Evolutionary conservation across 2,113 vertebrate genomes (phyloP), one percentile per base, ranked within the genome.

Genomic region (Penelope pileata): DNA sequence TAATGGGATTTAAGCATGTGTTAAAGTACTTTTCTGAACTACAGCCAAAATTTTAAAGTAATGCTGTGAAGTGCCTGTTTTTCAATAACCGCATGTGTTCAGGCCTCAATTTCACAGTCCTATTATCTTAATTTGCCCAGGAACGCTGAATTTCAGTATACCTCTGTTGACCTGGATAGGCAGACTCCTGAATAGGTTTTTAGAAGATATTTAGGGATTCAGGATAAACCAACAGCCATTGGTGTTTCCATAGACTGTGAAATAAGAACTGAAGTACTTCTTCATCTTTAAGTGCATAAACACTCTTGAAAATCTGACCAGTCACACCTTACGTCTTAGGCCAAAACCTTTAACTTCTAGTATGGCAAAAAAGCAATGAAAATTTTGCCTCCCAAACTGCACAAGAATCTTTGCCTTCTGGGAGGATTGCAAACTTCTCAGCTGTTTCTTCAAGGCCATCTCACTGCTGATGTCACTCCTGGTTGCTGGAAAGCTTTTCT

Each of bases 1-100:
- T 90, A 96, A 92, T 79, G 50, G 66, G 8, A 78, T 91, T 85
- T 66, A 79, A 86, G 48, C 7, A 68, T 27, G 27, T 82, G 45
- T 63, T 85, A 60, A 79, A 87, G 58, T 82, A 59, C 13, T 94
- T 76, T 91, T 51, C 81, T 94, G 87, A 95, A 85, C 56, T 60
- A 75, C 40, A 53, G 78, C 81, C 96, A 91, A 91, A 78, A 89
- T 84, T 47, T 72, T 53, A 82, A 89, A 92, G 69, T 4, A 5
- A 84, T 88, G 51, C 36, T 72, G 69, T 84, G 64, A 89, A 89
- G 69, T 60, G 80, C 21, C 42, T 68, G 38, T 18, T 94, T 84
- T 92, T 72, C 56, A 78, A 43, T 23, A 83, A 68, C 54, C 77
- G 42, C 8, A 23, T 92, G 42, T 47, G 38, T 84, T 81, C 38